phyloP scores from a whole-genome alignment of 2,113 vertebrate species.

The Erythrolamprus reginae region DNA sequence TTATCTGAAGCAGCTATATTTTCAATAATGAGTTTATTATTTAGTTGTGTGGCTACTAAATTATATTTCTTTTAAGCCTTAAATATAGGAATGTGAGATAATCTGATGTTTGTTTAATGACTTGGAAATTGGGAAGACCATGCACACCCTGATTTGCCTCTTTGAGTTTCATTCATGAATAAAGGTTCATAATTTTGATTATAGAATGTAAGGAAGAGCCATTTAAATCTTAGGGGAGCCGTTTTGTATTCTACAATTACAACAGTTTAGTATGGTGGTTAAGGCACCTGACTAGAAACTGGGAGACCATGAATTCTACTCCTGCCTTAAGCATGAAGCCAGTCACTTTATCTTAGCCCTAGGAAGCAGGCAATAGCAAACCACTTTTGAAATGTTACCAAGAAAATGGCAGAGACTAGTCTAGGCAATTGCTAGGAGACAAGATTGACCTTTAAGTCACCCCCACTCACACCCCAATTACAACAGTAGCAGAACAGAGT shows the following conservation, averaged over 20 bases:
- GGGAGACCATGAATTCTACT: not conserved
- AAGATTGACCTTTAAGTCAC: not conserved
- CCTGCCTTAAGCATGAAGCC: not conserved
- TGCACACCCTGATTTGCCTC: not conserved
- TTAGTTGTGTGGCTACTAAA: not conserved
- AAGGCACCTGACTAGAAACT: not conserved
- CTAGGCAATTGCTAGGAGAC: not conserved
- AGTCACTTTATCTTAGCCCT: not conserved
- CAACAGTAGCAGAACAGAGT: not conserved
- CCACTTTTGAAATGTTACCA: not conserved
- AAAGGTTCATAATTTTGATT: not conserved
- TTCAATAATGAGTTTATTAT: not conserved
- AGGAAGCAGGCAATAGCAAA: not conserved
- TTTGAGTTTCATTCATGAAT: not conserved
- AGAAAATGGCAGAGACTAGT: not conserved
- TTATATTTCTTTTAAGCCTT: not conserved
- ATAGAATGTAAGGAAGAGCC: not conserved
- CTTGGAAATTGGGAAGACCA: not conserved
- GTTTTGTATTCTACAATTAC: not conserved
- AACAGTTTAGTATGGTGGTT: not conserved
- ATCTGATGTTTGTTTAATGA: not conserved
- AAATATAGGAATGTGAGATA: not conserved
- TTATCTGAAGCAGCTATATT: not conserved
- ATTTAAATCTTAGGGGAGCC: not conserved
- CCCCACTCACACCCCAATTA: not conserved